Evolutionary conservation across 2,888 invertebrate genomes (phyloP), one percentile per base, ranked within the genome.

Genomic region (Cordylochernes scorpioides): DNA sequence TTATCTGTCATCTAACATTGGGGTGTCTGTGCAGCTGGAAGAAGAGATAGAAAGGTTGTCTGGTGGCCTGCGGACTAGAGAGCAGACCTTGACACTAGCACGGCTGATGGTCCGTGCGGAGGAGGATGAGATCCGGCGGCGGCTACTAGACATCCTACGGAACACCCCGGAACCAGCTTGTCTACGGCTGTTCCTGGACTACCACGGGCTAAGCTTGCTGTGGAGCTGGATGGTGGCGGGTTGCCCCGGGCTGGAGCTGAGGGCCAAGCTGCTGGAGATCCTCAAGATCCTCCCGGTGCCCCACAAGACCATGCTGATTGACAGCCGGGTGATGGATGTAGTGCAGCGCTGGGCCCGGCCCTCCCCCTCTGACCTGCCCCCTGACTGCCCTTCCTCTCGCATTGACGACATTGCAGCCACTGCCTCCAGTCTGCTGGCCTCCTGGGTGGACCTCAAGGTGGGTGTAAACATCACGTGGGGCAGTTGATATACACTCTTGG

Each of bases 181-280:
- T 39, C 42, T 55, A 17, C 45, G 56, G 9, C 61, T 88, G 36
- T 88, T 91, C 58, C 63, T 60, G 12, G 55, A 56, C 58, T 88
- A 88, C 55, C 80, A 88, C 46, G 91, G 91, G 0, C 59, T 91
- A 31, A 60, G 77, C 5, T 58, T 94, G 30, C 61, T 94, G 33
- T 80, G 84, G 59, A 78, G 77, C 16, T 91, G 91, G 71, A 82
- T 88, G 65, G 66, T 67, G 33, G 77, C n/a, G n/a, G n/a, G n/a
- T n/a, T n/a, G n/a, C n/a, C n/a, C n/a, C n/a, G n/a, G n/a, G n/a
- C n/a, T n/a, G n/a, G n/a, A 35, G n/a, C n/a, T n/a, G n/a, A n/a
- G n/a, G n/a, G n/a, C n/a, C 19, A 40, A 74, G 75, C 54, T 61
- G 64, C 57, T 91, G 15, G 67, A 69, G 46, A 74, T 80, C 0